phyloP scores from a whole-genome alignment of 2,113 vertebrate genomes.

The Ivindomyrus marchei region DNA sequence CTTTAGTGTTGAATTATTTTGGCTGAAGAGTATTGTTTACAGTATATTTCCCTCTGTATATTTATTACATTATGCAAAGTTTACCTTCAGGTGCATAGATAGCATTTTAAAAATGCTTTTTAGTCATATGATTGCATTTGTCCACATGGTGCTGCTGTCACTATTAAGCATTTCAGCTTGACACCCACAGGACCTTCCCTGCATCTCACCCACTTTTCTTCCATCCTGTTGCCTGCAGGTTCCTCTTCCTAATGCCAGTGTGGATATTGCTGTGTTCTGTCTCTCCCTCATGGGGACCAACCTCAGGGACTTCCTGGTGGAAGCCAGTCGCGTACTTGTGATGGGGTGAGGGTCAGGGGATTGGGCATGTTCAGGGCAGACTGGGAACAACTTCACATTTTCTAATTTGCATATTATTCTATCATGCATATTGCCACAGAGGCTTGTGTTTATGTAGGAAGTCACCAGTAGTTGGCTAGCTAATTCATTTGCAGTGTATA shows the following conservation, averaged over 20 bases:
- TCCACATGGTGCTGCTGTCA: neutral
- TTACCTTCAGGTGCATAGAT: neutral
- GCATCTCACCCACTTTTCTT: neutral
- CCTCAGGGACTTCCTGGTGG: conserved; percentile 76
- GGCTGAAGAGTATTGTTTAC: neutral
- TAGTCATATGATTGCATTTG: neutral
- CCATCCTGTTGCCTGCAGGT: conserved; percentile 58
- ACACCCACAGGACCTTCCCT: neutral
- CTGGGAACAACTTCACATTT: neutral
- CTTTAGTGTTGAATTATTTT: neutral
- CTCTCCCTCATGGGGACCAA: conserved; percentile 94
- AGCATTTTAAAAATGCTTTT: neutral
- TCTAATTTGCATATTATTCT: neutral
- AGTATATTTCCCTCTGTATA: neutral
- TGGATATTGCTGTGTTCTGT: conserved; percentile 86
- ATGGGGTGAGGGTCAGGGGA: conserved; percentile 57
- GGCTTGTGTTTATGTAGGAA: neutral
- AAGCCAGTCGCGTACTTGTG: conserved; percentile 84
- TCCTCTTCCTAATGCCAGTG: conserved; percentile 63
- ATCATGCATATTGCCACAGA: neutral
- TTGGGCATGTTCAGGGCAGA: neutral
- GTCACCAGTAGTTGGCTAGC: neutral
- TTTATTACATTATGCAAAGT: neutral
- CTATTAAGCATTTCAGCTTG: neutral
- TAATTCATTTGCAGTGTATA: no score